Percentiles rank a stretch among this genome's conserved stretches.
These are phyloP conservation scores for Neelides folsomi DNA, from an alignment of 2,888 invertebrate genomes.

Conservation along the genomic window DNA sequence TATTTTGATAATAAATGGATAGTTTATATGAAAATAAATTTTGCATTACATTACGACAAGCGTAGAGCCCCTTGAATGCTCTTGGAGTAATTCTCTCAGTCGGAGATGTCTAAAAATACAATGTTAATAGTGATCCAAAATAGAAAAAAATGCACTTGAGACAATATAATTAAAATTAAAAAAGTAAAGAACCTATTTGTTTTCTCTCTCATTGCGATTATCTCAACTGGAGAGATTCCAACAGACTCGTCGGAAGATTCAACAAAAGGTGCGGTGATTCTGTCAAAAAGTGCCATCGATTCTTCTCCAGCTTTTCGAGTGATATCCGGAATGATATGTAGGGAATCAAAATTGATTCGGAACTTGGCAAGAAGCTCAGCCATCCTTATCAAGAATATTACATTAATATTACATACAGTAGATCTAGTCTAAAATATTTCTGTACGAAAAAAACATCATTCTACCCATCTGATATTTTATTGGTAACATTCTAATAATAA, in stretches of 20 bases:
- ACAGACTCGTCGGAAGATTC: too few species aligned
- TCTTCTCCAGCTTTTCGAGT: slow-evolving; percentile 64
- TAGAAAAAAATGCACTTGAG: too few species aligned
- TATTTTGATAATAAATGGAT: background rate
- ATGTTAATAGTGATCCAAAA: too few species aligned
- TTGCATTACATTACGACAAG: slow-evolving; percentile 79
- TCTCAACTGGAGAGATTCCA: too few species aligned
- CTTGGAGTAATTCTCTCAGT: slow-evolving; percentile 65
- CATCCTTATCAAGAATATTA: slow-evolving; percentile 53
- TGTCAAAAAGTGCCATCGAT: slow-evolving; percentile 60
- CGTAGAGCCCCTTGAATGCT: slow-evolving; percentile 66
- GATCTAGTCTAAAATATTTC: too few species aligned
- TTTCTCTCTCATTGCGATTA: too few species aligned
- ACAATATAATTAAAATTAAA: too few species aligned
- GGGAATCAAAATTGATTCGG: slow-evolving; percentile 80
- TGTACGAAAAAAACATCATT: too few species aligned
- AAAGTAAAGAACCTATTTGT: too few species aligned
- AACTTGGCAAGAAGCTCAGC: slow-evolving; percentile 83
- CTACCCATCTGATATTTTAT: too few species aligned
- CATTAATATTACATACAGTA: too few species aligned
- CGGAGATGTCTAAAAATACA: slow-evolving; percentile 54
- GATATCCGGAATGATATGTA: slow-evolving; percentile 83
- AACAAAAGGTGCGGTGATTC: slow-evolving; percentile 33
- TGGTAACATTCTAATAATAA: background rate
- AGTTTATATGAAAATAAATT: background rate